These are phyloP conservation scores for Trinectes maculatus DNA, from an alignment of 2,113 vertebrate species.

Conservation along the genomic window DNA sequence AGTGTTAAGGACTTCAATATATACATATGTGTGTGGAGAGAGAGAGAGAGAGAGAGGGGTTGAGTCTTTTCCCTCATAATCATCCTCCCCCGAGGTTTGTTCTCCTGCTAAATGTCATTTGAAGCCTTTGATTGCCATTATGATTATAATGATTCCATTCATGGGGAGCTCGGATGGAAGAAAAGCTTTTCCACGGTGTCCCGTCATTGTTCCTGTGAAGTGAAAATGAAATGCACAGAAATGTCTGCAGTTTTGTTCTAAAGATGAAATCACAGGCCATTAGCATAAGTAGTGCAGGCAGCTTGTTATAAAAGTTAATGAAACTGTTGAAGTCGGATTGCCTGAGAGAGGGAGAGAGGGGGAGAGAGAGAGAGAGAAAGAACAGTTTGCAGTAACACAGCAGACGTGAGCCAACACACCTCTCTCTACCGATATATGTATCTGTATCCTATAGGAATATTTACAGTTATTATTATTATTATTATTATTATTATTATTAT, in stretches of 20 bases:
- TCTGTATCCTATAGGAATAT: background rate
- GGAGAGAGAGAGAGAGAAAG: no score
- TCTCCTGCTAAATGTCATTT: slow-evolving; percentile 25
- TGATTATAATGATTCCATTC: background rate
- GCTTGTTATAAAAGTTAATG: slow-evolving; percentile 53
- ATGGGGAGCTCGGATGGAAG: slow-evolving; percentile 23
- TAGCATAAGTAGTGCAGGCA: slow-evolving; percentile 40
- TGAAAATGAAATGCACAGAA: slow-evolving; percentile 31
- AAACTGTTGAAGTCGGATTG: slow-evolving; percentile 20
- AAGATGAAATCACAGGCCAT: slow-evolving; percentile 40
- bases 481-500: background rate
- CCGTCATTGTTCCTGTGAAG: slow-evolving; percentile 18
- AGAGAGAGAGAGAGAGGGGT: no score
- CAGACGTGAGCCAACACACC: background rate
- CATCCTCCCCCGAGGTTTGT: slow-evolving; percentile 9
- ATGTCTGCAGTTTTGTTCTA: slow-evolving; percentile 27
- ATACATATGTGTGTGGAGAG: background rate
- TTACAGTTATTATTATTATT: no score
- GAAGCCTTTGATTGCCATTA: slow-evolving; percentile 4
- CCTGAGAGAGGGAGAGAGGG: no score
- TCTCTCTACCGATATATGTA: background rate
- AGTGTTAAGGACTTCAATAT: slow-evolving; percentile 13
- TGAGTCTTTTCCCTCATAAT: slow-evolving; percentile 22
- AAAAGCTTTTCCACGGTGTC: slow-evolving; percentile 6
- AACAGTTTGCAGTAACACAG: slow-evolving; percentile 7